phyloP scores from a whole-genome alignment of 2,888 invertebrate genomes.

The Odontomyia ornata region DNA sequence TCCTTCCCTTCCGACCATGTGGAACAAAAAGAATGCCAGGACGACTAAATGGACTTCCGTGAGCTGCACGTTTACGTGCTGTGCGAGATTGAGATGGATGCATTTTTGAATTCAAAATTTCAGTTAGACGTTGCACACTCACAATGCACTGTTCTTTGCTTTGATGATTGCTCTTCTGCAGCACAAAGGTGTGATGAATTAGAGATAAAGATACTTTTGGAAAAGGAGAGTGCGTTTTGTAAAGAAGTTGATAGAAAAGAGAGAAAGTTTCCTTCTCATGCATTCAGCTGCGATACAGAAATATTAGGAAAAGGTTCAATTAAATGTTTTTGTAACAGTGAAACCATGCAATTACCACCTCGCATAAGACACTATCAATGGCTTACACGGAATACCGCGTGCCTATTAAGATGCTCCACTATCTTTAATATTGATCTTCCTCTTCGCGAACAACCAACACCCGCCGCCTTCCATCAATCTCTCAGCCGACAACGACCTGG shows the following conservation, averaged over 20 bases:
- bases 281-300: background rate
- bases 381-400: too few relatives aligned
- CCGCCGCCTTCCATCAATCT: too few relatives aligned
- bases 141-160: background rate
- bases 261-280: background rate
- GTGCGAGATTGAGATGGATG: background rate
- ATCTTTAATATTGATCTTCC: too few relatives aligned
- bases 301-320: background rate
- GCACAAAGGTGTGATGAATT: background rate
- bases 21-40: slow-evolving; percentile 6
- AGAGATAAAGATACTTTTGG: background rate
- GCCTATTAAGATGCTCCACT: too few relatives aligned
- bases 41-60: slow-evolving; percentile 31
- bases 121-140: background rate
- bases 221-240: background rate
- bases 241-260: background rate
- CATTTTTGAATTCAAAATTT: slow-evolving; percentile 1
- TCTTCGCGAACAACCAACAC: too few relatives aligned
- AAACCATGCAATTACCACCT: too few relatives aligned
- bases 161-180: background rate
- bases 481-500: too few relatives aligned
- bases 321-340: too few relatives aligned
- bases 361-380: too few relatives aligned
- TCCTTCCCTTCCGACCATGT: background rate
- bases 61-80: background rate